phyloP scores from a whole-genome alignment of 2,113 vertebrate species.

The Microtus richardsoni region DNA sequence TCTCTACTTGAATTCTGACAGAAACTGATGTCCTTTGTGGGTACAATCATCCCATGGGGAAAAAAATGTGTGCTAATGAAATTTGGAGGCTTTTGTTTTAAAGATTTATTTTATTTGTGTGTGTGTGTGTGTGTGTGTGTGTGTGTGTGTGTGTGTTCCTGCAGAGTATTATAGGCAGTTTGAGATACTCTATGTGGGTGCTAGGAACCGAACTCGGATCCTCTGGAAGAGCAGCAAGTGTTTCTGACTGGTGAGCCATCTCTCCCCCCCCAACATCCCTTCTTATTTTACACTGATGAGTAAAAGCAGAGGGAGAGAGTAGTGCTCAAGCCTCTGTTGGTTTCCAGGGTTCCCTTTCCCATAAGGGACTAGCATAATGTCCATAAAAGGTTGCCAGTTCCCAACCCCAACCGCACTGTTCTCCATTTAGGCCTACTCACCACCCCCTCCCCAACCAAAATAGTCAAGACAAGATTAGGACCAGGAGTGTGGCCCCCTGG shows the following conservation, averaged over 20 bases:
- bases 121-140: background rate
- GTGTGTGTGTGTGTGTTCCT: background rate
- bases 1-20: constrained; percentile 39
- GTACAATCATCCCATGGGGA: background rate
- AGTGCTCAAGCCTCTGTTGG: constrained; percentile 46
- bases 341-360: constrained; percentile 59
- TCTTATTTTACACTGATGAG: background rate
- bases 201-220: background rate
- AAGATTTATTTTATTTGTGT: background rate
- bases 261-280: background rate
- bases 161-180: background rate
- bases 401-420: background rate
- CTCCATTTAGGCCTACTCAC: constrained; percentile 19
- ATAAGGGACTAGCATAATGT: constrained; percentile 52
- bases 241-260: background rate
- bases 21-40: constrained; percentile 53
- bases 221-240: background rate
- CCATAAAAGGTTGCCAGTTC: constrained; percentile 62
- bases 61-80: constrained; percentile 55
- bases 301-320: constrained; percentile 57
- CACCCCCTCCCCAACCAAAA: constrained; percentile 39
- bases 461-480: constrained; percentile 65
- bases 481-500: constrained; percentile 56
- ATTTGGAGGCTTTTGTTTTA: constrained; percentile 15
- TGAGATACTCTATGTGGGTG: background rate